phyloP scores from a whole-genome alignment of 2,888 invertebrate species.

The Synergus laeviventris region DNA sequence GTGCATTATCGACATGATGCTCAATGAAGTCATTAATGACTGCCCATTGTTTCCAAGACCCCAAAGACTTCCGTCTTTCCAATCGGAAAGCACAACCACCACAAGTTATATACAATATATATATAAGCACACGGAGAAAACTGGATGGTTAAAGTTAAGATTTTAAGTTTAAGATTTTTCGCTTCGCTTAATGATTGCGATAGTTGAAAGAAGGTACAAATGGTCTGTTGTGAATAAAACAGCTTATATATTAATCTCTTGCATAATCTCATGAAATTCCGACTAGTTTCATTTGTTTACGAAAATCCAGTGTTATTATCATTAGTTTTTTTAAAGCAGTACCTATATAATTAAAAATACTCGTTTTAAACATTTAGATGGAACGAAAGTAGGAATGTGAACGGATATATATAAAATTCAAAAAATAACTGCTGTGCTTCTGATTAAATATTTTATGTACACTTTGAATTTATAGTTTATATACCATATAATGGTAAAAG shows the following conservation, averaged over 20 bases:
- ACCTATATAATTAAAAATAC: not conserved
- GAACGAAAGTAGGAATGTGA: not conserved
- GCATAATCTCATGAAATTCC: conserved; percentile 45
- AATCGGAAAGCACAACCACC: too few species aligned
- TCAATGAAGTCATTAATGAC: conserved; percentile 34
- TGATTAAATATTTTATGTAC: not conserved
- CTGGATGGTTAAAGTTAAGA: too few species aligned
- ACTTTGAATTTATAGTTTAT: not conserved
- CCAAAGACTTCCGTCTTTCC: conserved; percentile 30
- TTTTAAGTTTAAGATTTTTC: conserved; percentile 15
- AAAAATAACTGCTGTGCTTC: too few species aligned
- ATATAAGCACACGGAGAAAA: too few species aligned
- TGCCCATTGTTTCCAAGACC: conserved; percentile 34
- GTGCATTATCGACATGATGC: conserved; percentile 20
- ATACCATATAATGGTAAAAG: not conserved
- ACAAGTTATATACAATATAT: too few species aligned
- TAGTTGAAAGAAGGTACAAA: conserved; percentile 42
- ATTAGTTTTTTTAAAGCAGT: not conserved
- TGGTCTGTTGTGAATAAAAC: too few species aligned
- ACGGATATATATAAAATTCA: too few species aligned
- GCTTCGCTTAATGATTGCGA: conserved; percentile 40
- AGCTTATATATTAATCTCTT: conserved; percentile 44
- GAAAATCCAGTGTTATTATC: conserved; percentile 6
- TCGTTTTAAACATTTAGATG: not conserved
- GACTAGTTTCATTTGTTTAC: conserved; percentile 36